Evolutionary conservation across 2,888 invertebrate genomes (phyloP).

Genomic region (Diplazon laetatorius): DNA sequence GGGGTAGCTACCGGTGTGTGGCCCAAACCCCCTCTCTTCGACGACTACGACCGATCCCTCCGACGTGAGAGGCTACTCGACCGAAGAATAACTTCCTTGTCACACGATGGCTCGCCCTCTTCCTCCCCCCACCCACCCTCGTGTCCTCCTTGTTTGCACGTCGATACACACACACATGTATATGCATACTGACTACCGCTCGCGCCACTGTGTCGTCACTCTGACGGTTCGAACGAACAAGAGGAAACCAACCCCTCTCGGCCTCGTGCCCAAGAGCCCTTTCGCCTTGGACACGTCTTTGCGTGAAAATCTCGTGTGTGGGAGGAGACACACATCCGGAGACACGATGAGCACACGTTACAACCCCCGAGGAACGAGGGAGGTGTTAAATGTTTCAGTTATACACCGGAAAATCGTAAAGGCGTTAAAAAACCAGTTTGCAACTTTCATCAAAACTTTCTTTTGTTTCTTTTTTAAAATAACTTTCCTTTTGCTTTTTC

Average conservation of each 20-base stretch:
- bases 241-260: slow-evolving; percentile 45
- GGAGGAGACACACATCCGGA: slow-evolving; percentile 17
- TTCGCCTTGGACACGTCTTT: slow-evolving; percentile 47
- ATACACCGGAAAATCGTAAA: slow-evolving; percentile 3
- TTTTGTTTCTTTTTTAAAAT: not conserved
- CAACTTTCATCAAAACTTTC: not conserved
- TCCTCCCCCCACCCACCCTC: not conserved
- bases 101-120: slow-evolving; percentile 34
- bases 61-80: slow-evolving; percentile 58
- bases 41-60: slow-evolving; percentile 47
- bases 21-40: slow-evolving; percentile 36
- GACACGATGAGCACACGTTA: slow-evolving; percentile 24
- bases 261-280: no score
- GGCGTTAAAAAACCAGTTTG: slow-evolving; percentile 6
- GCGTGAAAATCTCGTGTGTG: slow-evolving; percentile 59
- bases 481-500: not conserved
- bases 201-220: slow-evolving; percentile 9
- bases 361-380: not conserved
- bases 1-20: slow-evolving; percentile 1
- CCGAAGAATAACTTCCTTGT: slow-evolving; percentile 61
- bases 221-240: slow-evolving; percentile 23
- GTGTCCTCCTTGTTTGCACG: slow-evolving; percentile 40
- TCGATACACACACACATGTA: slow-evolving; percentile 30
- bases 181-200: not conserved
- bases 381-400: slow-evolving; percentile 28